A percentile compares a stretch with the other conserved stretches of the same genome.
Evolutionary conservation across 1,140 invertebrate genomes (phyloP).

Genomic region (Drosophila punjabiensis): DNA sequence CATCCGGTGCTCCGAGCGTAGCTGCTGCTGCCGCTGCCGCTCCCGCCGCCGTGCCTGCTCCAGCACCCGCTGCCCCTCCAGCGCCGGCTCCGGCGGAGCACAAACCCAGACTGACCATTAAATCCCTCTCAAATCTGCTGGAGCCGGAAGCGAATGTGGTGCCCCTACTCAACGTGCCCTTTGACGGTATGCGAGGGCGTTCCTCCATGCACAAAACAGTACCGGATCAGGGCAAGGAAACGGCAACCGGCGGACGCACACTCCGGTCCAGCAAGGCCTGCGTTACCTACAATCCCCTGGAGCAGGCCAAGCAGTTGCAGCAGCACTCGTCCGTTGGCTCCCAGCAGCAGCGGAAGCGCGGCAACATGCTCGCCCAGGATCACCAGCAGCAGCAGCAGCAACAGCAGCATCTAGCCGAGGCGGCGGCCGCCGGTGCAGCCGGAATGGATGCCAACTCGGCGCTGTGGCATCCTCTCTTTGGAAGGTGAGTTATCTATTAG

Average conservation of each 20-base stretch:
- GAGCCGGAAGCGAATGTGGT: slow-evolving; percentile 85
- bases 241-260: slow-evolving; percentile 56
- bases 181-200: slow-evolving; percentile 58
- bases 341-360: slow-evolving; percentile 59
- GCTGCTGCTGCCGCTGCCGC: slow-evolving; percentile 14
- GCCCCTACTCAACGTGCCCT: slow-evolving; percentile 70
- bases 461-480: slow-evolving; percentile 90
- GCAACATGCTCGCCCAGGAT: slow-evolving; percentile 55
- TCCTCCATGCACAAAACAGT: slow-evolving; percentile 45
- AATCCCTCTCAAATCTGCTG: slow-evolving; percentile 87
- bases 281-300: slow-evolving; percentile 66
- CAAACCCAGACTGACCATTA: slow-evolving; percentile 87
- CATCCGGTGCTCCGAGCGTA: slow-evolving; percentile 12
- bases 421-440: slow-evolving; percentile 38
- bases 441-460: slow-evolving; percentile 87
- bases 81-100: slow-evolving; percentile 72
- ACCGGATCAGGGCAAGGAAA: slow-evolving; percentile 46
- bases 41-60: slow-evolving; percentile 10
- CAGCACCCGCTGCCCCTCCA: slow-evolving; percentile 9
- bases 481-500: slow-evolving; percentile 87
- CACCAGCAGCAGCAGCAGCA: slow-evolving; percentile 63
- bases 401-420: slow-evolving; percentile 55
- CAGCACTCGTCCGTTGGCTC: slow-evolving; percentile 28
- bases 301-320: slow-evolving; percentile 63
- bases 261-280: slow-evolving; percentile 71